Percentiles rank a stretch among this genome's conserved stretches.
phyloP scores from a whole-genome alignment of 2,113 vertebrate genomes.

The Pelecanus crispus region DNA sequence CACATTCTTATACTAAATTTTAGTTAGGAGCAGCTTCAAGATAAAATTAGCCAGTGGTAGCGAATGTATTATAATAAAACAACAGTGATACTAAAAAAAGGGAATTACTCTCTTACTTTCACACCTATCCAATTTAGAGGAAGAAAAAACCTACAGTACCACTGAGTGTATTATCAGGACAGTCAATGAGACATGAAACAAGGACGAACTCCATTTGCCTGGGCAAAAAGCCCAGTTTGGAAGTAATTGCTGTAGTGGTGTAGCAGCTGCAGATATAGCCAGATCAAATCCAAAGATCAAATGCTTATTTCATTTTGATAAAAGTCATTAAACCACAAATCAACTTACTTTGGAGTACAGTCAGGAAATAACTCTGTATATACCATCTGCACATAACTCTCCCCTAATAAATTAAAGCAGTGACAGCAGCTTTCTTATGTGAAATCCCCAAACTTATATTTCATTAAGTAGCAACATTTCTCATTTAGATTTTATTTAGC shows the following conservation, averaged over 20 bases:
- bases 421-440: constrained; percentile 32
- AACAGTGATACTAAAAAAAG: neutral
- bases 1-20: neutral
- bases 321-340: constrained; percentile 72
- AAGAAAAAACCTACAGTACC: constrained; percentile 5
- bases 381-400: constrained; percentile 51
- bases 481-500: constrained; percentile 41
- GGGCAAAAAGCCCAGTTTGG: constrained; percentile 67
- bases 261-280: constrained; percentile 64
- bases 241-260: constrained; percentile 61
- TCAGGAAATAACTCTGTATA: constrained; percentile 59
- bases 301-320: constrained; percentile 74
- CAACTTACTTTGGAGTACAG: constrained; percentile 50
- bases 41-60: constrained; percentile 9
- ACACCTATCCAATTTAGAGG: constrained; percentile 43
- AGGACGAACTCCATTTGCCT: constrained; percentile 68
- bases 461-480: constrained; percentile 36
- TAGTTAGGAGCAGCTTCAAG: neutral
- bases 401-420: constrained; percentile 23
- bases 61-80: neutral
- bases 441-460: constrained; percentile 48
- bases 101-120: neutral
- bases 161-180: constrained; percentile 33
- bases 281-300: constrained; percentile 73
- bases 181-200: constrained; percentile 62